A percentile compares a stretch with the other conserved stretches of the same genome.
phyloP scores from a whole-genome alignment of 2,113 vertebrate genomes.

The Oncorhynchus clarkii region DNA sequence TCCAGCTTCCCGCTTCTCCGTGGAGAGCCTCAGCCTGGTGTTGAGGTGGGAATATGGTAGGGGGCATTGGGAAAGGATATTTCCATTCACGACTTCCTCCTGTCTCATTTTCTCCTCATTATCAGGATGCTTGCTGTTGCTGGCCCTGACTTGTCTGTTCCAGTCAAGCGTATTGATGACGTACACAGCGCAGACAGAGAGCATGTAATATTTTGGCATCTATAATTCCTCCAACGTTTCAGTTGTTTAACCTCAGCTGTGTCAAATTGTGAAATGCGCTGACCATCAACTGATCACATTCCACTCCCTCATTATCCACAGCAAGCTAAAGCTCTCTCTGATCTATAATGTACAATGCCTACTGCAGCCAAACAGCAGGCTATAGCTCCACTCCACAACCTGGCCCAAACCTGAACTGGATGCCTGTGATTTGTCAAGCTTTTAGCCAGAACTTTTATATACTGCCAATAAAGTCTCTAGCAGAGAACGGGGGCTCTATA shows the following conservation, averaged over 20 bases:
- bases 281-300: background rate
- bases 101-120: slow-evolving; percentile 66
- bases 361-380: slow-evolving; percentile 30
- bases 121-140: slow-evolving; percentile 57
- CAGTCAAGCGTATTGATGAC: slow-evolving; percentile 40
- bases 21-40: slow-evolving; percentile 40
- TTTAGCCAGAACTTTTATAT: slow-evolving; percentile 23
- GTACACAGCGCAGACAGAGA: slow-evolving; percentile 16
- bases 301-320: background rate
- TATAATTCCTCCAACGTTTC: slow-evolving; percentile 35
- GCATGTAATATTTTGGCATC: slow-evolving; percentile 11
- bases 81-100: slow-evolving; percentile 65
- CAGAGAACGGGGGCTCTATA: slow-evolving; percentile 18
- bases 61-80: slow-evolving; percentile 57
- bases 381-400: slow-evolving; percentile 1
- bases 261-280: slow-evolving; percentile 15
- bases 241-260: background rate
- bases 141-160: slow-evolving; percentile 47
- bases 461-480: slow-evolving; percentile 28
- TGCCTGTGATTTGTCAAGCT: slow-evolving; percentile 32
- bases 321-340: slow-evolving; percentile 32
- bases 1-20: slow-evolving; percentile 50
- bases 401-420: slow-evolving; percentile 19
- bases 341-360: slow-evolving; percentile 47
- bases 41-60: slow-evolving; percentile 43